phyloP scores from a whole-genome alignment of 2,888 invertebrate species.

The Rhagonycha fulva region DNA sequence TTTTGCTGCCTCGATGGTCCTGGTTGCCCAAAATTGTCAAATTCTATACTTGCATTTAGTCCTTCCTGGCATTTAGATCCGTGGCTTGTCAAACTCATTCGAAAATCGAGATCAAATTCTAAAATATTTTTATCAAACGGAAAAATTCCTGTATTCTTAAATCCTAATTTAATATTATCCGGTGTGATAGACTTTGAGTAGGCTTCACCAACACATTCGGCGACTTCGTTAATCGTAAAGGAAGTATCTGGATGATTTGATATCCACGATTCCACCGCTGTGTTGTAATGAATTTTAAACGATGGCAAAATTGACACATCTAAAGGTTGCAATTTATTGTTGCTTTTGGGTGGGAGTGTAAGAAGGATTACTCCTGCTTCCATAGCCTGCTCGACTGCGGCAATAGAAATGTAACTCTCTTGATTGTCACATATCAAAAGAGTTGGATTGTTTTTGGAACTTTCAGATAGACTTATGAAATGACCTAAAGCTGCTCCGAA shows the following conservation, averaged over 20 bases:
- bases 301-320: neutral
- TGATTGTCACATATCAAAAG: neutral
- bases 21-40: neutral
- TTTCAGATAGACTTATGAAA: neutral
- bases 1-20: neutral
- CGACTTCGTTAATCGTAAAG: neutral
- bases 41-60: neutral
- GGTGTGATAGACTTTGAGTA: conserved; percentile 2
- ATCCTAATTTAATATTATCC: conserved; percentile 8
- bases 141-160: conserved; percentile 16
- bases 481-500: neutral
- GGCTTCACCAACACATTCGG: neutral
- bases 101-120: conserved; percentile 18
- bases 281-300: conserved; percentile 6
- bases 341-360: conserved; percentile 2
- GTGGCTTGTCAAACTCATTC: conserved; percentile 21
- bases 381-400: neutral
- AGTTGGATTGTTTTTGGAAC: neutral
- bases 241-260: neutral
- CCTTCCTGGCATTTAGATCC: neutral
- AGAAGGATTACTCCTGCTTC: neutral
- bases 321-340: conserved; percentile 6
- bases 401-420: neutral
- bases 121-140: conserved; percentile 24
- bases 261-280: conserved; percentile 4